Conservation (phyloP, 1,140 invertebrate species). For the Camponotus vicinus region DNA sequence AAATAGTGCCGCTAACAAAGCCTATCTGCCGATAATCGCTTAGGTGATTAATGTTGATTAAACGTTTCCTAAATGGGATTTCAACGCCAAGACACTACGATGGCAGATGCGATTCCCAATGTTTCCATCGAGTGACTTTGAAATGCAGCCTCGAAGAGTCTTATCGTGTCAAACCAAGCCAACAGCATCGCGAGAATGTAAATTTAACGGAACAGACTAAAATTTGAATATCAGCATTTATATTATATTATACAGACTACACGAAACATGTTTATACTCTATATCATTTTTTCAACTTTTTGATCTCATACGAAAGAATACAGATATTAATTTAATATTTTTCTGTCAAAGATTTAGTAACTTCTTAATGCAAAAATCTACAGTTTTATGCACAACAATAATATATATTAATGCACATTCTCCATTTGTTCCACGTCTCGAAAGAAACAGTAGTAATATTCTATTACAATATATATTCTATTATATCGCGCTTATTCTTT, state of each 20-base stretch:
- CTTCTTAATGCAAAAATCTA: not conserved
- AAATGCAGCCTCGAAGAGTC: conserved; percentile 24
- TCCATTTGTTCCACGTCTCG: conserved; percentile 23
- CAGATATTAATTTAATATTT: not conserved
- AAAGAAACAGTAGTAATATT: conserved; percentile 26
- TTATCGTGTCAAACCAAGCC: conserved; percentile 33
- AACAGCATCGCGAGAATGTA: not conserved
- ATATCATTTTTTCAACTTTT: not conserved
- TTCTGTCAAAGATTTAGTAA: not conserved
- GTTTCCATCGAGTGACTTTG: conserved; percentile 36
- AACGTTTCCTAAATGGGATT: conserved; percentile 52
- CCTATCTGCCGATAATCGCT: conserved; percentile 31
- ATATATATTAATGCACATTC: not conserved
- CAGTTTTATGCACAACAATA: not conserved
- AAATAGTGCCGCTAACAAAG: conserved; percentile 27
- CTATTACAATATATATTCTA: conserved; percentile 32
- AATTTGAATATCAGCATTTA: not conserved
- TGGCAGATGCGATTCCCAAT: conserved; percentile 25
- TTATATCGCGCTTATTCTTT: conserved; percentile 39
- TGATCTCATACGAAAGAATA: not conserved
- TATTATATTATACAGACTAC: not conserved
- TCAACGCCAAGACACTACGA: conserved; percentile 16
- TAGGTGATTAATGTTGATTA: conserved; percentile 55
- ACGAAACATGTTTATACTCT: not conserved
- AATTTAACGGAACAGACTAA: conserved; percentile 37